Conservation (phyloP, 2,888 invertebrate genomes). For the Lysandra bellargus region DNA sequence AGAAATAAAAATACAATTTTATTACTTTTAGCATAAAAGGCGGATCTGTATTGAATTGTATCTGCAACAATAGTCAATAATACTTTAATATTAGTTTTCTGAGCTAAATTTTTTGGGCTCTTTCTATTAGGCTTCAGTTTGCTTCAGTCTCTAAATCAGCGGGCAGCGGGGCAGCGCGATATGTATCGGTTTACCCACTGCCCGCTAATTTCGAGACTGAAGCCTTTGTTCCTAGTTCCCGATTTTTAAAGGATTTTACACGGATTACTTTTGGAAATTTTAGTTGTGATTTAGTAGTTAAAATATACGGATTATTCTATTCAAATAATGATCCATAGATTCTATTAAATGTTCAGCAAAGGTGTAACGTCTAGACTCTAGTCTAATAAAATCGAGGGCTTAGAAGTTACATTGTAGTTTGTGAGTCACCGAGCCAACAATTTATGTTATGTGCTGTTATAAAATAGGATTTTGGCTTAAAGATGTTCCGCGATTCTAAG, state of each 20-base stretch:
- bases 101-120: too few relatives aligned
- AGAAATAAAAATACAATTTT: not conserved
- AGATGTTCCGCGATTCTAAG: conserved; percentile 9
- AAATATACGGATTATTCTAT: too few relatives aligned
- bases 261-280: too few relatives aligned
- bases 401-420: conserved; percentile 6
- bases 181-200: too few relatives aligned
- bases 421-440: conserved; percentile 25
- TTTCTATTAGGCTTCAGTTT: too few relatives aligned
- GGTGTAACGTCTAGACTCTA: not conserved
- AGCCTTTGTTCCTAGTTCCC: too few relatives aligned
- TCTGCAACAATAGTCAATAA: not conserved
- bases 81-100: not conserved
- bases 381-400: not conserved
- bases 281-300: too few relatives aligned
- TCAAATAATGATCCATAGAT: not conserved
- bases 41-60: not conserved
- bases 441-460: conserved; percentile 15
- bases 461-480: conserved; percentile 23
- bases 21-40: not conserved
- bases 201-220: too few relatives aligned
- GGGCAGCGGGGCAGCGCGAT: too few relatives aligned
- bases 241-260: too few relatives aligned
- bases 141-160: too few relatives aligned
- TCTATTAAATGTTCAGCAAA: not conserved